Evolutionary conservation across 2,797 vertebrate genomes (phyloP), one percentile per base, ranked within the genome.

Genomic region (Sebastes wilsoni): DNA sequence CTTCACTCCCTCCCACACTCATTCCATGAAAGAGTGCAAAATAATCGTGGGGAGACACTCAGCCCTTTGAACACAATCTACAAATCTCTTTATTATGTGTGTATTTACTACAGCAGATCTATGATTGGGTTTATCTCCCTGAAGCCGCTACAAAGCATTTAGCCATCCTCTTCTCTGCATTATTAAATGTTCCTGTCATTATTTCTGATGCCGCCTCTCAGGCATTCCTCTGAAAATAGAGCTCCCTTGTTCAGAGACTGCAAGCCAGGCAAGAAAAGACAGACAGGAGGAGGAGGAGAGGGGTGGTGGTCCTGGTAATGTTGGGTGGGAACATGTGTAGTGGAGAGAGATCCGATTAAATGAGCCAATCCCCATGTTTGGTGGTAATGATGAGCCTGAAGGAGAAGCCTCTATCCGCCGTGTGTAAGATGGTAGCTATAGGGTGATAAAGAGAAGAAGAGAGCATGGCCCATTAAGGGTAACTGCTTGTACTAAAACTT

Each of bases 401-500:
- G 90, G 90, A 90, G 77, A 86, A 82, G 74, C 70, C 56, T 58
- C 65, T 67, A 71, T 78, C 77, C 4, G 32, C 73, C 86, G 86
- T 86, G 75, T 79, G 49, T 66, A 72, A 88, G 81, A 81, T 80
- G 80, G 72, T 67, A 82, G 77, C 73, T 72, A 20, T 8, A 38
- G 69, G 74, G 84, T 71, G 84, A 89, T 83, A 81, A 88, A 87
- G 78, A 89, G 87, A 95, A 87, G 83, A 91, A 87, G 72, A 72
- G 73, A 88, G 78, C 80, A 78, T 54, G 55, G 69, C 32, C 75
- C 79, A 90, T 91, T 89, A 90, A 54, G 65, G 72, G 58, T 88
- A 94, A 92, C 75, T 87, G 81, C 75, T 75, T 92, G 77, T 59
- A 85, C 77, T 93, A 86, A 93, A 92, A 89, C 80, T 85, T 88